phyloP scores from a whole-genome alignment of 2,113 vertebrate genomes.

The Brachionichthys hirsutus region DNA sequence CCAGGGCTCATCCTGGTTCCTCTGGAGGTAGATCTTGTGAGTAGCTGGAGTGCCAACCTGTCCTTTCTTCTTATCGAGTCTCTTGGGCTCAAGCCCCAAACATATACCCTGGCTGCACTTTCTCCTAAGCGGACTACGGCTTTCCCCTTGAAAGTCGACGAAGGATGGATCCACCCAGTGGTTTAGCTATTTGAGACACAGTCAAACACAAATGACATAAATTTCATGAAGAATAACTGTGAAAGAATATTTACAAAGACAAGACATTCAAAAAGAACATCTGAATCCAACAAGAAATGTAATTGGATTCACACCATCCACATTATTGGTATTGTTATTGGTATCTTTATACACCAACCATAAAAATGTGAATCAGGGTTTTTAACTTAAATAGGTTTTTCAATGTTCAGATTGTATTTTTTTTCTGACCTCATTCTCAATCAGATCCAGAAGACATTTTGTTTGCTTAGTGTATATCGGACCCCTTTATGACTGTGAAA shows the following conservation, averaged over 20 bases:
- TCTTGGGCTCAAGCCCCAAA: conserved; percentile 55
- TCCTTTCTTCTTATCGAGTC: conserved; percentile 71
- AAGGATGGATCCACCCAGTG: conserved; percentile 85
- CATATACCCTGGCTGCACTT: conserved; percentile 41
- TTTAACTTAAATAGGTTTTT: too few species aligned
- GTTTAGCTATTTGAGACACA: conserved; percentile 39
- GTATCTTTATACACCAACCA: too few species aligned
- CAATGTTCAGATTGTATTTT: too few species aligned
- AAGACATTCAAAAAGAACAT: too few species aligned
- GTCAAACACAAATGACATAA: background rate
- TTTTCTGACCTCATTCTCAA: too few species aligned
- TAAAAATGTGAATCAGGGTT: too few species aligned
- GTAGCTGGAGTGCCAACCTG: conserved; percentile 20
- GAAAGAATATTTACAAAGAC: background rate
- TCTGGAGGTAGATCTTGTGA: background rate
- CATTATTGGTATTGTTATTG: too few species aligned
- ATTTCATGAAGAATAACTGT: background rate
- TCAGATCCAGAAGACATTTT: too few species aligned
- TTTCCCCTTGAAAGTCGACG: conserved; percentile 71
- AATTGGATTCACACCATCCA: too few species aligned
- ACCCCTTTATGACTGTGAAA: too few species aligned
- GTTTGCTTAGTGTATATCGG: too few species aligned
- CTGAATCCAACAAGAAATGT: too few species aligned
- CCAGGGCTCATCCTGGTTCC: conserved; percentile 84
- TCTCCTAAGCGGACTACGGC: conserved; percentile 33